phyloP scores from a whole-genome alignment of 2,797 vertebrate species.

The Oreortyx pictus region DNA sequence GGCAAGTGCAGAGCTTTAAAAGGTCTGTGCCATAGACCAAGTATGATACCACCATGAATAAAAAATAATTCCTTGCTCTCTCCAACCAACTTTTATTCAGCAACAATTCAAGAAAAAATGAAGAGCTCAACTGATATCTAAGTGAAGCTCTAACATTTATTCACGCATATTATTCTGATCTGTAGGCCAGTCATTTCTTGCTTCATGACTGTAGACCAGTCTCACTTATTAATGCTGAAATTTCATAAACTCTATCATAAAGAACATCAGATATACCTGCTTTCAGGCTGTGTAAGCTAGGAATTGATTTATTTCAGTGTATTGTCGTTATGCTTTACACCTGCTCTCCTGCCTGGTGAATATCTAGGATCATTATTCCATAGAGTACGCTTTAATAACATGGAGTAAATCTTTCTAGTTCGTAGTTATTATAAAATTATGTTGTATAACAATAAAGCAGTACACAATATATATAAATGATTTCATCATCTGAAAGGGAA shows the following conservation, averaged over 20 bases:
- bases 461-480: background rate
- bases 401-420: background rate
- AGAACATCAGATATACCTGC: background rate
- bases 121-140: background rate
- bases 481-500: background rate
- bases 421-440: slow-evolving; percentile 44
- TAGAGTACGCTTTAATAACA: slow-evolving; percentile 37
- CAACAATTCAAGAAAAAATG: background rate
- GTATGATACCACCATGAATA: background rate
- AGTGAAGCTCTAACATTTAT: slow-evolving; percentile 10
- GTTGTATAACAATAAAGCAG: background rate
- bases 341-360: background rate
- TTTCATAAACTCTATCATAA: slow-evolving; percentile 3
- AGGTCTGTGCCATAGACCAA: background rate
- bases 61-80: background rate
- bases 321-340: slow-evolving; percentile 9
- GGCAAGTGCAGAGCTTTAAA: background rate
- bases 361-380: background rate
- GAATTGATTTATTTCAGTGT: slow-evolving; percentile 42
- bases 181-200: background rate
- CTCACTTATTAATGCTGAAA: background rate
- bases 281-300: slow-evolving; percentile 21
- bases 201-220: background rate
- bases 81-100: background rate
- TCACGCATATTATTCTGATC: background rate